These are phyloP conservation scores for Odiellus spinosus DNA, from an alignment of 2,888 invertebrate species.

Conservation along the genomic window DNA sequence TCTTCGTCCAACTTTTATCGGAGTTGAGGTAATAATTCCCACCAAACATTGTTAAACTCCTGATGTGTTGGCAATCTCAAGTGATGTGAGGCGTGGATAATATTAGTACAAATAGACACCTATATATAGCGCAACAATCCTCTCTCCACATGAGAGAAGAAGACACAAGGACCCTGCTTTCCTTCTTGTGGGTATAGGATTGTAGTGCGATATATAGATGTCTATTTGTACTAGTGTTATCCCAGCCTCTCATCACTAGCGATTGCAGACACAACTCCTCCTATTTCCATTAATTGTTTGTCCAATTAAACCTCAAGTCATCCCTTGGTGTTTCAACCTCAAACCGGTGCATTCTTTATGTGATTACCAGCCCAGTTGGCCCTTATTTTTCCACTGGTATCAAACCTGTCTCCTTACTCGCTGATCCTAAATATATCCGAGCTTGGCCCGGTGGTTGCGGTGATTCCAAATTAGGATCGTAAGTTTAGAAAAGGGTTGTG, in stretches of 20 bases:
- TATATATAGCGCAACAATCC: no score
- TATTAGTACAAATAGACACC: no score
- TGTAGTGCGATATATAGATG: no score
- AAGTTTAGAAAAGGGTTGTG: conserved; percentile 40
- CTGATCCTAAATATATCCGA: conserved; percentile 64
- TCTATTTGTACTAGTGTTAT: no score
- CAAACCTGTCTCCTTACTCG: conserved; percentile 65
- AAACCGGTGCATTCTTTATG: conserved; percentile 73
- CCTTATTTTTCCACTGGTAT: conserved; percentile 64
- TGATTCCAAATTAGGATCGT: conserved; percentile 82
- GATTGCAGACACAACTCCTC: no score
- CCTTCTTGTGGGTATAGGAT: no score
- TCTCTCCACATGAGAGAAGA: no score
- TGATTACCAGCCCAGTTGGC: conserved; percentile 83
- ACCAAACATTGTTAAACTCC: conserved; percentile 10
- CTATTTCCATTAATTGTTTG: conserved; percentile 1
- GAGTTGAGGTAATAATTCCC: conserved; percentile 46
- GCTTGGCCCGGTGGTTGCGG: conserved; percentile 84
- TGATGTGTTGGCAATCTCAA: no score
- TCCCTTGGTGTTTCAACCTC: conserved; percentile 78
- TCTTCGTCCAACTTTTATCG: conserved; percentile 88
- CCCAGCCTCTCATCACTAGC: no score
- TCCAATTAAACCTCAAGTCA: conserved; percentile 52
- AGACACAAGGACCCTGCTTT: no score
- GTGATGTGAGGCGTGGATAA: no score